Evolutionary conservation across 2,888 invertebrate genomes (phyloP), one percentile per base, ranked within the genome.

Genomic region (Aromia moschata): DNA sequence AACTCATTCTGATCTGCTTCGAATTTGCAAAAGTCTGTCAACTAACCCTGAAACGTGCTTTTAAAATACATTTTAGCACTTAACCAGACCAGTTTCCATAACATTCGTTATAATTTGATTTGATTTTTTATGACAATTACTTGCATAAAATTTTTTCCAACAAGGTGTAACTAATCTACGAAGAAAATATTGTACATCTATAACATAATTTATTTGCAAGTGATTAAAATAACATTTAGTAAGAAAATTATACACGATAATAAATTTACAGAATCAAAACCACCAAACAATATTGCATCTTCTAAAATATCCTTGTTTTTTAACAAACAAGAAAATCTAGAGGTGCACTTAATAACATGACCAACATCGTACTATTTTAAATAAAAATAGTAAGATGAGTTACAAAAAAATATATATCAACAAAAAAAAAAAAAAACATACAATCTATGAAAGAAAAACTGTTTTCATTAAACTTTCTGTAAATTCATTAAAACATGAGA

Each of bases 201-300:
- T 62, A 65, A 65, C 65, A 65, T 60, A 51, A n/a, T 65, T 65
- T 65, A 65, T 65, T 65, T 60, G 60, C 55, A 56, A 41, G 60
- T 63, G 60, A 45, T 58, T 62, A 60, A 64, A 64, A 49, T 55
- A 62, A 60, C 55, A 56, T 56, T 44, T 54, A 44, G 33, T 54
- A 44, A 44, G 55, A 56, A 51, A 62, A 62, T 63, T 44, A 36
- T 60, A 62, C 58, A 64, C 52, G 47, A 47, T 47, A 49, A 20
- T 49, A 49, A 49, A 49, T 49, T 43, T 41, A 53, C 45, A 45
- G 18, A 45, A 56, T 31, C 43, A 38, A 55, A 55, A 44, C 15
- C 40, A 25, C 3, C 33, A 49, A 17, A 37, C 33, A n/a, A 45
- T 36, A 37, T n/a, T 30, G 56, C 33, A 52, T 11, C 31, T 41